Evolutionary conservation across 2,113 vertebrate genomes (phyloP), one percentile per base, ranked within the genome.

Genomic region (Odocoileus hemionus): DNA sequence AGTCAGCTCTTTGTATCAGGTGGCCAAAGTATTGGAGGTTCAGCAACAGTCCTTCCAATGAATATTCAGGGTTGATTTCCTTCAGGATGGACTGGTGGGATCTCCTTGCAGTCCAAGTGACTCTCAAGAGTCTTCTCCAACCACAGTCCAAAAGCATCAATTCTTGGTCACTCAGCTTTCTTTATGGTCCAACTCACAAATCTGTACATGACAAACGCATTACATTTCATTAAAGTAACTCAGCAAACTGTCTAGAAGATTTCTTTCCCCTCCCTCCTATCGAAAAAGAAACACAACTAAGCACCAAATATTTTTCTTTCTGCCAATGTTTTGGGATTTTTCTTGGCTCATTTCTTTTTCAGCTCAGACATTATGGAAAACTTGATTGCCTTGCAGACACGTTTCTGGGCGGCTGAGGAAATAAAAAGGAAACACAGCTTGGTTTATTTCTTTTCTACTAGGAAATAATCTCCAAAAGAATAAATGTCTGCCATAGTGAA

Each of bases 191-290:
- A 76, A 26, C 70, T 76, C 70, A 26, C 39, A 76, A 25, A 43
- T 43, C 23, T 43, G 70, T 76, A 15, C 70, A 7, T 43, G 70
- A 43, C 54, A 33, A 52, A 16, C 3, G 13, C 64, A 95, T 93
- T 93, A 60, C 52, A 90, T 98, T 96, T 97, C 94, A 98, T 98
- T 97, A 91, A 98, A 97, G 87, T 79, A 52, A 93, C 96, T 95
- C 28, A 36, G 91, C 19, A 82, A 97, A 98, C 87, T 92, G 86
- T 95, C 47, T 89, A 74, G 47, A 93, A 43, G 64, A 39, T 60
- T 70, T 33, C 50, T 82, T 26, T 64, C 11, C 50, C 64, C 61
- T 79, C 45, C 70, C 91, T 89, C 47, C 54, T 86, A 94, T 89
- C 93, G 83, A 10, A 64, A 94, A 95, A 92, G 60, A 89, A 93